These are phyloP conservation scores for Muntiacus reevesi DNA, from an alignment of 2,113 vertebrate species.

Conservation along the genomic window DNA sequence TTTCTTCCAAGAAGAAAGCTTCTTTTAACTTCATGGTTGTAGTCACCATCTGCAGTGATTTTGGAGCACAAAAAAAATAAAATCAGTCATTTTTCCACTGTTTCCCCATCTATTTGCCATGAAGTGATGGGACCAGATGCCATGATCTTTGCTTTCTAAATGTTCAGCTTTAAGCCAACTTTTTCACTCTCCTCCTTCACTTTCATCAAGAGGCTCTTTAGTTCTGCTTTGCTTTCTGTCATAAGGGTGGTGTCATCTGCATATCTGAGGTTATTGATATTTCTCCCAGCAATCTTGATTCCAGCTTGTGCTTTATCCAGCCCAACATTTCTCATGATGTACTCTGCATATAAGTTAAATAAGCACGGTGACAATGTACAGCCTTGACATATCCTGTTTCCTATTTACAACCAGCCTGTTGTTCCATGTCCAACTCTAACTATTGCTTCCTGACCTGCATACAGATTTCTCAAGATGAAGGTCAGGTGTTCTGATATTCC, in stretches of 20 bases:
- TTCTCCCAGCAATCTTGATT: neutral
- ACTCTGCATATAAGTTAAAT: neutral
- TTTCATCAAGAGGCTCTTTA: neutral
- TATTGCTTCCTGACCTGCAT: neutral
- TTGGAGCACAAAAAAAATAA: neutral
- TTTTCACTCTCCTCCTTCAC: neutral
- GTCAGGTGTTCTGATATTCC: neutral
- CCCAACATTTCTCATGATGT: neutral
- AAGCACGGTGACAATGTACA: fast-evolving
- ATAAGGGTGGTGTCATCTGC: neutral
- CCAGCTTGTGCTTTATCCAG: neutral
- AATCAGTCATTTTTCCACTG: neutral
- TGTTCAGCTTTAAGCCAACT: neutral
- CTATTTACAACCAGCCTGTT: neutral
- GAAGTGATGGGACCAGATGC: neutral
- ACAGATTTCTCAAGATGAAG: neutral
- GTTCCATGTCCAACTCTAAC: neutral
- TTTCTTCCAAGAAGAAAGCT: neutral
- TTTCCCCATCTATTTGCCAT: neutral
- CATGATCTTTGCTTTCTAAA: neutral
- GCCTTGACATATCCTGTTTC: neutral
- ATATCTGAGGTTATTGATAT: neutral
- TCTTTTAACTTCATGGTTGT: neutral
- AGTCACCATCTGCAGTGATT: neutral
- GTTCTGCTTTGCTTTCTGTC: neutral